Conservation (phyloP, 1,140 invertebrate species). For the Zaprionus lachaisei region DNA sequence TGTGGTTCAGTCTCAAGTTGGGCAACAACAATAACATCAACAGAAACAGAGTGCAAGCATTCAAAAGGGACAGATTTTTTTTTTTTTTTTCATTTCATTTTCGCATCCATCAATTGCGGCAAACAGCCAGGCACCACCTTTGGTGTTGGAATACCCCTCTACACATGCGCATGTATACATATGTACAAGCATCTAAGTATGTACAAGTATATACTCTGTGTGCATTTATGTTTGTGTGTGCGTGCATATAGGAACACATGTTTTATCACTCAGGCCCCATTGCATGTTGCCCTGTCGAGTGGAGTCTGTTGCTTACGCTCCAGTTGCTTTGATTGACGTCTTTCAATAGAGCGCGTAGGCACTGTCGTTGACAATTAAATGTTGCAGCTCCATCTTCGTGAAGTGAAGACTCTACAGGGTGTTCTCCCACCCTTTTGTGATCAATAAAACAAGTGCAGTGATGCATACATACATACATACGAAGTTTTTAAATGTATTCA, state of each 20-base stretch:
- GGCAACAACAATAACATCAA: constrained; percentile 25
- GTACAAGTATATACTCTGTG: not conserved
- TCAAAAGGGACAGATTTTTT: constrained; percentile 66
- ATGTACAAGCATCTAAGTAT: not conserved
- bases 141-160: constrained; percentile 9
- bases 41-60: constrained; percentile 15
- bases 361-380: constrained; percentile 38
- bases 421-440: not conserved
- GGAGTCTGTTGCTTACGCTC: constrained; percentile 15
- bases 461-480: not conserved
- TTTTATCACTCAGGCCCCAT: constrained; percentile 29
- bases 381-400: constrained; percentile 21
- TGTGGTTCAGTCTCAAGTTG: constrained; percentile 18
- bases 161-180: not conserved
- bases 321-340: constrained; percentile 48
- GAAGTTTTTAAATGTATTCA: no score
- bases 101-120: constrained; percentile 64
- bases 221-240: not conserved
- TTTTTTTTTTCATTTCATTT: constrained; percentile 68
- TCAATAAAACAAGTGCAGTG: constrained; percentile 2
- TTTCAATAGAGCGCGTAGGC: constrained; percentile 28
- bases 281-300: constrained; percentile 6
- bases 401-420: not conserved
- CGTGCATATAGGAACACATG: constrained; percentile 32
- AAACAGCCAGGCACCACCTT: constrained; percentile 47